phyloP scores from a whole-genome alignment of 2,113 vertebrate genomes.

The Bubo bubo region DNA sequence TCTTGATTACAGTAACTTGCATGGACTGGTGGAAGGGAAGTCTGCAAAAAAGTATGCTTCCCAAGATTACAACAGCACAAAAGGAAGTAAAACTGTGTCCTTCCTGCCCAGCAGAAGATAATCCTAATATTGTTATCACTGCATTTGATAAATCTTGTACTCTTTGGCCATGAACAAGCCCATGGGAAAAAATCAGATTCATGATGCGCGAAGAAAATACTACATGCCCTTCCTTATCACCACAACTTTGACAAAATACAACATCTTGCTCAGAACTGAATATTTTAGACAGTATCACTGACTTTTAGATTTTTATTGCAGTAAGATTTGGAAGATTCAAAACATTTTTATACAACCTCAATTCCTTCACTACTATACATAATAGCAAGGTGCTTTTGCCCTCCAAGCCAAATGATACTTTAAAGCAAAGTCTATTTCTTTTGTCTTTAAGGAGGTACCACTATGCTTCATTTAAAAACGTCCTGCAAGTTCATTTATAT shows the following conservation, averaged over 20 bases:
- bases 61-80: neutral
- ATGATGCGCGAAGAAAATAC: neutral
- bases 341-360: neutral
- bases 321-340: neutral
- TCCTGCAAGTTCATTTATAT: neutral
- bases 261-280: neutral
- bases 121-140: neutral
- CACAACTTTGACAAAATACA: neutral
- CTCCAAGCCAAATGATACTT: neutral
- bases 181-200: neutral
- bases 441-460: neutral
- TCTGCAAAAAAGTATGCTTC: neutral
- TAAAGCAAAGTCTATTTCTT: neutral
- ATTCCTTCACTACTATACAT: neutral
- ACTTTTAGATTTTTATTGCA: neutral
- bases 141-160: neutral
- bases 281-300: neutral
- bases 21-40: neutral
- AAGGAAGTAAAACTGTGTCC: neutral
- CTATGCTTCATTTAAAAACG: neutral
- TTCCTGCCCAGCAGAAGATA: neutral
- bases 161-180: neutral
- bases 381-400: neutral
- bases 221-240: neutral
- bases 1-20: neutral